A percentile compares a stretch with the other conserved stretches of the same genome.
Conservation (phyloP, 2,113 vertebrate genomes). For the Hemicordylus capensis region DNA sequence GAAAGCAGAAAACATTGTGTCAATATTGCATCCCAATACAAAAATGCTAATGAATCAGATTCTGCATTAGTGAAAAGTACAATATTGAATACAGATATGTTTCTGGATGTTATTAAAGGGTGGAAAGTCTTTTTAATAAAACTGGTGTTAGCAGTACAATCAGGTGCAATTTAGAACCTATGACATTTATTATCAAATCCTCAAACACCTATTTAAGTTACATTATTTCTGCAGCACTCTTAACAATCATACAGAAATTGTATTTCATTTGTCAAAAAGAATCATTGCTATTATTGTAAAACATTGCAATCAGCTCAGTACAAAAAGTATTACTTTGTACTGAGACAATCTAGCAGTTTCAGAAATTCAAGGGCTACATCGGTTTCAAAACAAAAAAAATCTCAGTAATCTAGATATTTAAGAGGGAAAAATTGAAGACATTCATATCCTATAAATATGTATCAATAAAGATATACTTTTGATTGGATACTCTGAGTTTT, state of each 20-base stretch:
- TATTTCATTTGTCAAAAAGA: background rate
- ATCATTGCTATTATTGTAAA: background rate
- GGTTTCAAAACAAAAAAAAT: background rate
- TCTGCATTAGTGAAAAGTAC: background rate
- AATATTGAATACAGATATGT: background rate
- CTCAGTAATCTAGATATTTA: background rate
- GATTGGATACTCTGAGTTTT: no score
- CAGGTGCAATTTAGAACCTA: background rate
- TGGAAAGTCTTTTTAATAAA: background rate
- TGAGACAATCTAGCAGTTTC: background rate
- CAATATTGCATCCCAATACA: background rate
- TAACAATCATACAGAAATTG: background rate
- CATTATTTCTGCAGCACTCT: background rate
- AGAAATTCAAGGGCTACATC: background rate
- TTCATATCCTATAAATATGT: background rate
- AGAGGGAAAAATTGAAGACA: background rate
- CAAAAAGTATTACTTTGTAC: background rate
- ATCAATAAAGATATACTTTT: background rate
- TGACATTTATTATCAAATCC: background rate
- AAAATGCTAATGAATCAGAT: slow-evolving; percentile 1
- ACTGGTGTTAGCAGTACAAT: background rate
- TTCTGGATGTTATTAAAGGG: no score
- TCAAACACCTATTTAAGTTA: background rate
- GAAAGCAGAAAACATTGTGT: background rate
- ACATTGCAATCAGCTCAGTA: background rate